phyloP scores from a whole-genome alignment of 2,797 vertebrate genomes.

The Acanthis flammea region DNA sequence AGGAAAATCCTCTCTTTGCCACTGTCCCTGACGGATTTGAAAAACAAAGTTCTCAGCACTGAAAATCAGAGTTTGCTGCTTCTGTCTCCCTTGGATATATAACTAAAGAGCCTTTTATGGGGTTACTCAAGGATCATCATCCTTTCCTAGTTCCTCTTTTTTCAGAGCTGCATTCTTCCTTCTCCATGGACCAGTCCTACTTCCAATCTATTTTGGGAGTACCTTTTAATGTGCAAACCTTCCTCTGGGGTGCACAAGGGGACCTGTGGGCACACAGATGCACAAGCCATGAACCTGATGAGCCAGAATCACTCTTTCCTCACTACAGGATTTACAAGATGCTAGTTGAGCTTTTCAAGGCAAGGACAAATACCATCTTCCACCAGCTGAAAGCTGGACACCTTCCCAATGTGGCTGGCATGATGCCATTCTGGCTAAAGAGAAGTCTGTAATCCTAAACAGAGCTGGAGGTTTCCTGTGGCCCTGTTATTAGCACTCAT shows the following conservation, averaged over 20 bases:
- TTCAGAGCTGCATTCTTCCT: background rate
- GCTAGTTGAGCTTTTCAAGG: background rate
- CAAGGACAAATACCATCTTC: background rate
- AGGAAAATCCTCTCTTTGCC: background rate
- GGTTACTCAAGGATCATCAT: background rate
- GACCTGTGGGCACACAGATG: background rate
- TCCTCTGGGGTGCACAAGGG: background rate
- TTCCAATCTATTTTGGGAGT: background rate
- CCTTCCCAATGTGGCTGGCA: background rate
- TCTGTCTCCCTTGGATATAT: background rate
- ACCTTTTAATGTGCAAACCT: background rate
- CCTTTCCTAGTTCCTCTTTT: background rate
- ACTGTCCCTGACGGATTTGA: background rate
- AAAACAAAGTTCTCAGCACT: background rate
- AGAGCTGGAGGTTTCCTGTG: background rate
- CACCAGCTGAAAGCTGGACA: background rate
- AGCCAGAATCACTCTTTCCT: background rate
- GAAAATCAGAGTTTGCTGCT: background rate
- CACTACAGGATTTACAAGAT: background rate
- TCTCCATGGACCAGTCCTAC: background rate
- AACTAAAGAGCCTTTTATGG: background rate
- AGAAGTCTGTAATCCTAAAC: background rate
- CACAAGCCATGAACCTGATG: background rate
- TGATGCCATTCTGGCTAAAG: background rate
- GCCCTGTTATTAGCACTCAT: background rate